Evolutionary conservation across 2,113 vertebrate species (phyloP), one percentile per base, ranked within the genome.

Genomic region (Prochilodus magdalenae): DNA sequence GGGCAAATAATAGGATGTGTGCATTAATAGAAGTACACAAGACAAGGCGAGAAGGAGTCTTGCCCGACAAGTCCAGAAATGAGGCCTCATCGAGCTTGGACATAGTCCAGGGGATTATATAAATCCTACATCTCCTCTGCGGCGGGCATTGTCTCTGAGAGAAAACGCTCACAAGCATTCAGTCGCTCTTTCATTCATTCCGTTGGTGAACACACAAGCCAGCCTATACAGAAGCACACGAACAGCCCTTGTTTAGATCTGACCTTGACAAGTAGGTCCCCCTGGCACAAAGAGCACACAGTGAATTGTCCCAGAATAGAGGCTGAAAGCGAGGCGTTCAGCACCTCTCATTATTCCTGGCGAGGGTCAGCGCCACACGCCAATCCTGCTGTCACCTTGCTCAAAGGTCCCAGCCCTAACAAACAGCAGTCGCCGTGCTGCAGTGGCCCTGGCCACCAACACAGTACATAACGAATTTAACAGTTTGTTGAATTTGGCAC

Each of bases 251-350:
- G 84, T 78, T 78, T 78, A 78, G 57, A 79, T 82, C 80, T 75
- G 73, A 85, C 84, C 80, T 79, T 78, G 63, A 75, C 60, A 70
- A 75, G 70, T 74, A 69, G 59, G 55, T 81, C 65, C 75, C 81
- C 33, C 62, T 79, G 75, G 55, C 65, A 62, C 30, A 69, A 14
- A 40, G 55, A 79, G 63, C 62, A 73, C 8, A 85, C 65, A 79
- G 63, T 62, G 27, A 60, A 81, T 57, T 81, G 49, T 73, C 71
- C 78, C 60, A 66, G 71, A 85, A 77, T 73, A 63, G 65, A 20
- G 29, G 26, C 44, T 53, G 36, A 80, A 63, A 66, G 71, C 22
- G 2, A 22, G 36, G 60, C 47, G 73, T 75, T 81, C 73, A 55
- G 63, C 65, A 53, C 80, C 36, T 59, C 26, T 73, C 44, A 75